Percentiles rank a stretch among this genome's conserved stretches.
Evolutionary conservation across 2,113 vertebrate genomes (phyloP).

Genomic region (Channa maculata): DNA sequence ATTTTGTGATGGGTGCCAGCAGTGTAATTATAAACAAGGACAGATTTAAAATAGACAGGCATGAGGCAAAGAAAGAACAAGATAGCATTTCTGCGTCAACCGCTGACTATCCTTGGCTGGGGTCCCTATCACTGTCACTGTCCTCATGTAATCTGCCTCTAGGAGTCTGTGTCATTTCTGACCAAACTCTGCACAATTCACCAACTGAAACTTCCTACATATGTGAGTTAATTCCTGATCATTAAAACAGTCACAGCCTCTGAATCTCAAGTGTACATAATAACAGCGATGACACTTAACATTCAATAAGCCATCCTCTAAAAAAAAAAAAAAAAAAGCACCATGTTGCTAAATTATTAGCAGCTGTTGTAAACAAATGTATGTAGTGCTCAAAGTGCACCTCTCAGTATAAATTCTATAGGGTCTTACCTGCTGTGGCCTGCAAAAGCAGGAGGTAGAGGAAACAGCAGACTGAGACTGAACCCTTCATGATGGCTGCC

Average conservation of each 20-base stretch:
- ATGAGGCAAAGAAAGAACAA: slow-evolving; percentile 14
- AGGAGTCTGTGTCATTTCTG: not conserved
- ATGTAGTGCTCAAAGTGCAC: not conserved
- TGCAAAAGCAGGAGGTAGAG: slow-evolving; percentile 80
- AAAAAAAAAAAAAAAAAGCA: no score
- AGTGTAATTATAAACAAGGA: slow-evolving; percentile 57
- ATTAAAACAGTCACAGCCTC: not conserved
- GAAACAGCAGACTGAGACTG: slow-evolving; percentile 81
- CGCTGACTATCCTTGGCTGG: slow-evolving; percentile 36
- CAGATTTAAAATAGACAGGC: slow-evolving; percentile 66
- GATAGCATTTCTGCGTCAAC: slow-evolving; percentile 41
- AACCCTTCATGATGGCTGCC: slow-evolving; percentile 86
- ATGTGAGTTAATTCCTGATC: not conserved
- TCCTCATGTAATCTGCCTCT: not conserved
- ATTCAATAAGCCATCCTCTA: not conserved
- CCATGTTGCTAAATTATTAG: not conserved
- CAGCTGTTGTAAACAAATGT: not conserved
- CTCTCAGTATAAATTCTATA: not conserved
- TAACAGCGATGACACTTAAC: not conserved
- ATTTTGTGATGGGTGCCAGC: slow-evolving; percentile 3
- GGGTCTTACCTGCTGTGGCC: slow-evolving; percentile 82
- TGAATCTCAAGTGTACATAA: not conserved
- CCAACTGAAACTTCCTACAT: no score
- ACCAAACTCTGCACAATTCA: slow-evolving; percentile 6
- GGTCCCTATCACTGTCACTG: slow-evolving; percentile 19